Evolutionary conservation across 2,113 vertebrate genomes (phyloP), one percentile per base, ranked within the genome.

Genomic region (Dermatemys mawii): DNA sequence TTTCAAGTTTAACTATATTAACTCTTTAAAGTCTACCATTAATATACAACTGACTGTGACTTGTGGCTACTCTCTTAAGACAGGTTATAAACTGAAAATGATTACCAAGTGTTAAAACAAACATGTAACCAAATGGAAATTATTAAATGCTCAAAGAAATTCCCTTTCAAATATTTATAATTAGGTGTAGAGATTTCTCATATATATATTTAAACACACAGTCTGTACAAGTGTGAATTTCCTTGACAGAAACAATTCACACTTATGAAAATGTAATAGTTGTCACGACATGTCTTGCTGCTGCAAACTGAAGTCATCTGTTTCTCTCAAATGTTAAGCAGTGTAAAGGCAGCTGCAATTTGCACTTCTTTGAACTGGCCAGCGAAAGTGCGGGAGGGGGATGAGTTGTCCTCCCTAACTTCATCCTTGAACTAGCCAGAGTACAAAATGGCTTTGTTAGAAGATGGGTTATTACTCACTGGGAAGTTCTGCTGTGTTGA

Each of bases 301-400:
- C 84, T 95, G 92, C 90, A 95, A 92, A 94, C 84, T 81, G 6
- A 87, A 95, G 78, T 93, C 48, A 87, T 94, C 76, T 92, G 80
- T 94, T 95, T 91, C 83, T 93, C 91, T 90, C 81, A 73, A 86
- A 83, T 80, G 82, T 95, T 93, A 83, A 90, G 83, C 82, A 92
- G 86, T 32, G 80, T 57, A 81, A 93, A 93, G 80, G 94, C 93
- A 97, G 88, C 91, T 97, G 91, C 91, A 93, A 92, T 87, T 84
- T 93, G 91, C 95, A 88, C 81, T 92, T 63, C 88, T 85, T 86
- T 93, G 78, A 81, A 26, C 83, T 78, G 84, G 82, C 92, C 97
- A 96, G 88, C 92, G 94, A 70, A 46, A 41, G 49, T 11, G 48
- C 75, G 87, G 94, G 81, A 54, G 82, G 90, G 89, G 90, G 83